Conservation (phyloP, 1,140 invertebrate genomes). For the Bombus haemorrhoidalis region DNA sequence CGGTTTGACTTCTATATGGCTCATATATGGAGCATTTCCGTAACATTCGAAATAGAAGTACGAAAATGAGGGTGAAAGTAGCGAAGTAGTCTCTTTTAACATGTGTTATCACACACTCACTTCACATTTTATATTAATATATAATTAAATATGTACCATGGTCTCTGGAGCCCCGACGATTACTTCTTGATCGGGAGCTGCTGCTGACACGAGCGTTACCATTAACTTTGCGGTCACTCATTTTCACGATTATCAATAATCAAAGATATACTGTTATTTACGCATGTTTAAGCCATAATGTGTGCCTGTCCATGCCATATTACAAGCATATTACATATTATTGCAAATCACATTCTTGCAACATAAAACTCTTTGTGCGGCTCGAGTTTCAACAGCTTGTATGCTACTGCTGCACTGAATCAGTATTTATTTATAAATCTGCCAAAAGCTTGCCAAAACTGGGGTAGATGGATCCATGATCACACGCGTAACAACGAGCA, state of each 20-base stretch:
- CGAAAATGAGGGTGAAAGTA: not conserved
- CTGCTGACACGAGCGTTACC: conserved; percentile 64
- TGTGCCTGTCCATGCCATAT: conserved; percentile 14
- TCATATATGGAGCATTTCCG: not conserved
- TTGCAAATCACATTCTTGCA: conserved; percentile 54
- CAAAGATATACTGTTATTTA: conserved; percentile 27
- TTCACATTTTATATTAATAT: not conserved
- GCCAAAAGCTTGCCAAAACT: conserved; percentile 73
- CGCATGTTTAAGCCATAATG: conserved; percentile 7
- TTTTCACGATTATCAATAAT: conserved; percentile 53
- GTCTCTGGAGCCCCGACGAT: conserved; percentile 76
- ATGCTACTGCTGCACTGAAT: conserved; percentile 71
- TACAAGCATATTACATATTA: conserved; percentile 22
- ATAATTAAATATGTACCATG: conserved; percentile 69
- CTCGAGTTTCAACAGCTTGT: conserved; percentile 70
- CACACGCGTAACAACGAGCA: conserved; percentile 40
- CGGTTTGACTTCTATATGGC: not conserved
- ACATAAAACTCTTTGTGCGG: conserved; percentile 57
- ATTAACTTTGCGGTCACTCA: conserved; percentile 74
- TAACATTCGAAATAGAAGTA: not conserved
- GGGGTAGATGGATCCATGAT: conserved; percentile 57
- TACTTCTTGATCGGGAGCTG: conserved; percentile 78
- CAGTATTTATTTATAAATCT: conserved; percentile 79
- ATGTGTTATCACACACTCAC: not conserved
- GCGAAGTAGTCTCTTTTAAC: not conserved